Percentiles rank a stretch among this genome's conserved stretches.
Evolutionary conservation across 1,140 invertebrate species (phyloP).

Genomic region (Phthorimaea operculella): DNA sequence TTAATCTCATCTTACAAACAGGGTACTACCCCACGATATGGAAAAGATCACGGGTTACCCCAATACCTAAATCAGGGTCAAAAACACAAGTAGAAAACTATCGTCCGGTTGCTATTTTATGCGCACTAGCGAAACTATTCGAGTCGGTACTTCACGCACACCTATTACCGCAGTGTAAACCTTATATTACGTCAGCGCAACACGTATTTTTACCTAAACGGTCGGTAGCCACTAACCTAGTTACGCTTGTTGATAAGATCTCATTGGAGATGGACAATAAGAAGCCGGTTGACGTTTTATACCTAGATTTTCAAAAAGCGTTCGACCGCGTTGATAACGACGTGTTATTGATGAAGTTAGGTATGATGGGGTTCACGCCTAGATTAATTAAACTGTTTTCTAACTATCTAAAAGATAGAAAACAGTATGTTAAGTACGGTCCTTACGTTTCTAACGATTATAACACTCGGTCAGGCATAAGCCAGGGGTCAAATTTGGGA

Average conservation of each 20-base stretch:
- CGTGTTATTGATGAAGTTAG: not conserved
- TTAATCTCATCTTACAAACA: not conserved
- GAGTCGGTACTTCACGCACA: not conserved
- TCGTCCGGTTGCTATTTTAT: not conserved
- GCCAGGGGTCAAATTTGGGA: slow-evolving; percentile 5
- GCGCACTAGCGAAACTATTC: not conserved
- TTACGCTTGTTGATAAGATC: not conserved
- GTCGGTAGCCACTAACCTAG: not conserved
- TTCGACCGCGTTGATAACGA: not conserved
- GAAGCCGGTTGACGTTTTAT: not conserved
- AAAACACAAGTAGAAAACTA: not conserved
- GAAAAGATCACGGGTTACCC: not conserved
- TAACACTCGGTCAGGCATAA: slow-evolving; percentile 8
- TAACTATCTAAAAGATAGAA: not conserved
- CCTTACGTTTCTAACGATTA: not conserved
- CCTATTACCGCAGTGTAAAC: not conserved
- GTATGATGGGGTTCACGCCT: slow-evolving; percentile 1
- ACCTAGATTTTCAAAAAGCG: slow-evolving; percentile 4
- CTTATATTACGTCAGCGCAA: not conserved
- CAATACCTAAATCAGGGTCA: not conserved
- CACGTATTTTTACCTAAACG: not conserved
- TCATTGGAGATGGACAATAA: not conserved
- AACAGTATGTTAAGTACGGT: slow-evolving; percentile 5
- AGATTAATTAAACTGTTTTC: not conserved
- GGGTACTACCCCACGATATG: not conserved